These are phyloP conservation scores for Atherinosoma microstoma DNA, from an alignment of 2,797 vertebrate genomes.

Conservation along the genomic window DNA sequence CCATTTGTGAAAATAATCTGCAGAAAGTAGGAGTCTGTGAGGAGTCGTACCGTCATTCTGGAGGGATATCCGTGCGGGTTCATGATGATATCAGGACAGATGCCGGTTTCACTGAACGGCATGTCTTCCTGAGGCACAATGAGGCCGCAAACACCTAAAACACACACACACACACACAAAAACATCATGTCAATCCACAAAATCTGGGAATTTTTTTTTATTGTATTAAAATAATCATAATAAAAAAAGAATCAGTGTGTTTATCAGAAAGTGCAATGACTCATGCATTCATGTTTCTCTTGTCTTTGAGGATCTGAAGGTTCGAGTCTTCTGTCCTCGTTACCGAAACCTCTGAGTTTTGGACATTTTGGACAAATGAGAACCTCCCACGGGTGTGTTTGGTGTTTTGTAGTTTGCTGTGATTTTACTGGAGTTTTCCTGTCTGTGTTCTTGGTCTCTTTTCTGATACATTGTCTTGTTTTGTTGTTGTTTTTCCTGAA, in stretches of 20 bases:
- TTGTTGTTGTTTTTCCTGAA: not conserved
- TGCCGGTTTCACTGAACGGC: conserved; percentile 97
- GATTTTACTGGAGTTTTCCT: not conserved
- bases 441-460: not conserved
- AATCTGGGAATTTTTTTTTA: not conserved
- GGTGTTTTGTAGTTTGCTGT: not conserved
- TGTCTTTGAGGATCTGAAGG: not conserved
- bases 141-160: conserved; percentile 94
- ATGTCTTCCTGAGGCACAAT: conserved; percentile 99
- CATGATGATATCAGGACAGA: conserved; percentile 99
- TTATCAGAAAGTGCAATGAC: not conserved
- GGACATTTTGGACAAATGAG: not conserved
- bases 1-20: not conserved
- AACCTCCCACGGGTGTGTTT: not conserved
- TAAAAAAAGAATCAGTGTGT: not conserved
- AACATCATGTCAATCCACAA: not conserved
- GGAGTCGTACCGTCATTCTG: conserved; percentile 92
- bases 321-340: not conserved
- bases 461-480: not conserved
- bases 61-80: conserved; percentile 99
- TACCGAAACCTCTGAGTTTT: not conserved
- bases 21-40: not conserved
- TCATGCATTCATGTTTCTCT: not conserved
- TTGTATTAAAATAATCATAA: not conserved
- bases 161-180: conserved; percentile 10